Evolutionary conservation across 2,888 invertebrate genomes (phyloP).

Genomic region (Drosophila differens): DNA sequence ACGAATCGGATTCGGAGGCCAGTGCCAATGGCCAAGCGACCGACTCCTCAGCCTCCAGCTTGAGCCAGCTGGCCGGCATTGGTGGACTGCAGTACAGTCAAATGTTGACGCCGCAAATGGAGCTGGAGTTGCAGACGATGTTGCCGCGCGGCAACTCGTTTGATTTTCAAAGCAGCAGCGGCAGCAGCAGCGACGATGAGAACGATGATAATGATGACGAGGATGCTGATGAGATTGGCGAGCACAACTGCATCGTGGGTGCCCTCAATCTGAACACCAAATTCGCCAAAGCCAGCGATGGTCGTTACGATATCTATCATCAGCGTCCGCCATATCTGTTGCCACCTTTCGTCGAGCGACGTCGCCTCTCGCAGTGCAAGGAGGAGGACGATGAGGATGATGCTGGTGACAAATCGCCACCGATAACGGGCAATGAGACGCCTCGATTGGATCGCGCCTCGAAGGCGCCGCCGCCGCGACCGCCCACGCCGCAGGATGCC

Average conservation of each 20-base stretch:
- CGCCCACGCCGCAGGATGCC: conserved; percentile 76
- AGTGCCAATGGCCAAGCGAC: conserved; percentile 68
- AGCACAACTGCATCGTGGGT: conserved; percentile 41
- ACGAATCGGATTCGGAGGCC: conserved; percentile 83
- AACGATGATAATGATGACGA: conserved; percentile 58
- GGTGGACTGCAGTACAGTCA: conserved; percentile 64
- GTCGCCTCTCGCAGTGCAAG: conserved; percentile 92
- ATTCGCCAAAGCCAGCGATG: conserved; percentile 58
- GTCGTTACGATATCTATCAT: conserved; percentile 71
- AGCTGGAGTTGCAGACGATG: conserved; percentile 50
- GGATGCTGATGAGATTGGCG: conserved; percentile 44
- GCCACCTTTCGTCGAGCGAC: conserved; percentile 87
- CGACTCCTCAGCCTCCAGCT: conserved; percentile 57
- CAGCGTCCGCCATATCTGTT: conserved; percentile 82
- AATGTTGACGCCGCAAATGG: conserved; percentile 53
- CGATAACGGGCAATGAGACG: conserved; percentile 50
- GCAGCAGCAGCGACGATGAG: conserved; percentile 69
- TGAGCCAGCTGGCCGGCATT: conserved; percentile 51
- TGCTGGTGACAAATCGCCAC: conserved; percentile 75
- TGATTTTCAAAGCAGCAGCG: conserved; percentile 80
- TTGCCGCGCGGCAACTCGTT: conserved; percentile 76
- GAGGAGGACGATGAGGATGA: conserved; percentile 93
- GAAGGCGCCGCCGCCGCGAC: conserved; percentile 79
- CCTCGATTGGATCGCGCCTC: conserved; percentile 55
- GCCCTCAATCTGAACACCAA: conserved; percentile 54